These are phyloP conservation scores for Liposcelis brunnea DNA, from an alignment of 2,888 invertebrate genomes.

Conservation along the genomic window DNA sequence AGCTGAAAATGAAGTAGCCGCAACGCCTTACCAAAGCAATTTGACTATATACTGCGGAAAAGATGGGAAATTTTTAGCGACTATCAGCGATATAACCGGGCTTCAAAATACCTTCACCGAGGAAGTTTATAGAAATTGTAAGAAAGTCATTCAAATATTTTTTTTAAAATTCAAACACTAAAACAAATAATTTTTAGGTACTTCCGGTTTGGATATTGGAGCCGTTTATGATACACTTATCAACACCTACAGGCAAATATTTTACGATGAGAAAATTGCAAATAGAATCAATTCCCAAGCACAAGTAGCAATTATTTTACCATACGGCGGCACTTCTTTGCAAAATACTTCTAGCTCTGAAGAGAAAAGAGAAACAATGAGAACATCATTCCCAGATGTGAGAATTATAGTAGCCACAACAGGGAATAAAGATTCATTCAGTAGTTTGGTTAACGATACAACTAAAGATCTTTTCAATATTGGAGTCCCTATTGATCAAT, in stretches of 20 bases:
- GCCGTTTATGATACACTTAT: too few relatives aligned
- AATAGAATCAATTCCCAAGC: too few relatives aligned
- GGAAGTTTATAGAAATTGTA: background rate
- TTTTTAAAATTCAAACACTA: background rate
- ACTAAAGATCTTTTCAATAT: conserved; percentile 12
- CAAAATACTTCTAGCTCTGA: too few relatives aligned
- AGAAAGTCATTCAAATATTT: background rate
- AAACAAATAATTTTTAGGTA: background rate
- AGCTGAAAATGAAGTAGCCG: background rate
- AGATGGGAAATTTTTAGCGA: background rate
- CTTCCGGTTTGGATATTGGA: too few relatives aligned
- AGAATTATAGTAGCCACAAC: conserved; percentile 11
- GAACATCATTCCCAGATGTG: conserved; percentile 8
- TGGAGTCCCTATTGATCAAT: background rate
- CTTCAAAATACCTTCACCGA: background rate
- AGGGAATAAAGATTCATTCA: conserved; percentile 10
- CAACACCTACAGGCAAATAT: too few relatives aligned
- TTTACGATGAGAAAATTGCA: too few relatives aligned
- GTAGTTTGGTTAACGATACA: conserved; percentile 12
- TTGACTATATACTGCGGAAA: conserved; percentile 1
- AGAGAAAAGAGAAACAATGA: too few relatives aligned
- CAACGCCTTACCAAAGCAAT: background rate
- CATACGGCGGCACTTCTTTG: too few relatives aligned
- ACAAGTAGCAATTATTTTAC: too few relatives aligned
- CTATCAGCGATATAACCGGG: background rate